phyloP scores from a whole-genome alignment of 2,113 vertebrate genomes.

The Dissostichus mawsoni region DNA sequence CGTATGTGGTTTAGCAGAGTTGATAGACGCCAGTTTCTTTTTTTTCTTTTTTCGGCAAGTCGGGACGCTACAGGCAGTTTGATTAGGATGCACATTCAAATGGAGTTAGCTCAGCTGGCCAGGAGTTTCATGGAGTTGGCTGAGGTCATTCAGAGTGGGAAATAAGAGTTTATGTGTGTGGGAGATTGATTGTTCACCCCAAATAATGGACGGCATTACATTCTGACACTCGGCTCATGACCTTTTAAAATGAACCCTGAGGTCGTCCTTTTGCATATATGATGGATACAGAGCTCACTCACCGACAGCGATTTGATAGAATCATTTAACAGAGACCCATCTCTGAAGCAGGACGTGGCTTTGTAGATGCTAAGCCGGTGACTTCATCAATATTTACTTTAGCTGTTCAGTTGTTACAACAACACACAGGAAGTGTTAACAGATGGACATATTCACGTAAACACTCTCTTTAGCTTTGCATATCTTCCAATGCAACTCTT shows the following conservation, averaged over 20 bases:
- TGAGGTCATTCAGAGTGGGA: conserved; percentile 24
- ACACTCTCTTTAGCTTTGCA: not conserved
- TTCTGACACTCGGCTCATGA: not conserved
- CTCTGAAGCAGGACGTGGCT: conserved; percentile 15
- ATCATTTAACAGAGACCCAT: not conserved
- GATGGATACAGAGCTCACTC: not conserved
- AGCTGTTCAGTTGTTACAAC: conserved; percentile 1
- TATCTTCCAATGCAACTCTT: not conserved
- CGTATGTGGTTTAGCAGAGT: conserved; percentile 59
- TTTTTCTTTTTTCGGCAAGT: not conserved
- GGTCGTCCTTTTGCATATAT: not conserved
- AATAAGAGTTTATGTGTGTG: conserved; percentile 33
- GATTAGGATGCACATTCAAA: conserved; percentile 61
- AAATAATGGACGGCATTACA: conserved; percentile 21
- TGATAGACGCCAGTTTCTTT: conserved; percentile 45
- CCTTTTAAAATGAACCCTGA: conserved; percentile 25
- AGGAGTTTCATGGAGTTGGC: conserved; percentile 12
- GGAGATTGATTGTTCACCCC: conserved; percentile 23
- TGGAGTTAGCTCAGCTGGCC: conserved; percentile 40
- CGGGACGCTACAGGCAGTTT: conserved; percentile 38
- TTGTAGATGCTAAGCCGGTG: not conserved
- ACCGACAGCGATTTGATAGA: not conserved
- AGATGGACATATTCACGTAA: conserved; percentile 17
- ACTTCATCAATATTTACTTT: conserved; percentile 39
- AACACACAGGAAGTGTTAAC: conserved; percentile 22